phyloP scores from a whole-genome alignment of 2,888 invertebrate species.

The Aspidapion aeneum region DNA sequence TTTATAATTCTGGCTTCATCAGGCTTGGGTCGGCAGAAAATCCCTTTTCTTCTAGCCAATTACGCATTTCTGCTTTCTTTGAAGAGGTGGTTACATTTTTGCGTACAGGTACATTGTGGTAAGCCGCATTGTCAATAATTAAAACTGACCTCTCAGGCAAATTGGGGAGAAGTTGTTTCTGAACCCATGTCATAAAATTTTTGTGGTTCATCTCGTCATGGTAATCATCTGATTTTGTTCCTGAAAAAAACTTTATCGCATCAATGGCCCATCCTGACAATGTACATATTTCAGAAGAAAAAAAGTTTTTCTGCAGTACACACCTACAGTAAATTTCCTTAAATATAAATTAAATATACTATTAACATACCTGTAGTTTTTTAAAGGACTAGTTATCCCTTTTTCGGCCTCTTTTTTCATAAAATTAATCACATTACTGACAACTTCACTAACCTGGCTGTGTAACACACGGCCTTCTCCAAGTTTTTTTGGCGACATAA shows the following conservation, averaged over 20 bases:
- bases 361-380: conserved; percentile 6
- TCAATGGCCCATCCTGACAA: too few relatives aligned
- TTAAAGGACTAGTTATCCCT: conserved; percentile 7
- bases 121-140: conserved; percentile 28
- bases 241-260: too few relatives aligned
- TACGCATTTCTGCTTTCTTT: conserved; percentile 22
- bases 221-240: conserved; percentile 15
- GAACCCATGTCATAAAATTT: conserved; percentile 18
- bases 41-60: conserved; percentile 19
- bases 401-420: conserved; percentile 8
- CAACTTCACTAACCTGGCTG: conserved; percentile 1
- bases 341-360: not conserved
- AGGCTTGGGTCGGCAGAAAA: conserved; percentile 16
- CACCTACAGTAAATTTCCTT: not conserved
- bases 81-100: conserved; percentile 17
- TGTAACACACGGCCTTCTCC: conserved; percentile 6
- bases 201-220: conserved; percentile 18
- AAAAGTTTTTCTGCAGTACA: too few relatives aligned
- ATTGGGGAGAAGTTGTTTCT: conserved; percentile 20
- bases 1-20: conserved; percentile 28
- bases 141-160: conserved; percentile 22
- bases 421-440: conserved; percentile 5
- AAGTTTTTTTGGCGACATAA: conserved; percentile 11
- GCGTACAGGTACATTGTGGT: conserved; percentile 23
- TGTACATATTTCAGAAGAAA: too few relatives aligned